Percentiles rank a stretch among this genome's conserved stretches.
phyloP scores from a whole-genome alignment of 2,113 vertebrate species.

The Junco hyemalis region DNA sequence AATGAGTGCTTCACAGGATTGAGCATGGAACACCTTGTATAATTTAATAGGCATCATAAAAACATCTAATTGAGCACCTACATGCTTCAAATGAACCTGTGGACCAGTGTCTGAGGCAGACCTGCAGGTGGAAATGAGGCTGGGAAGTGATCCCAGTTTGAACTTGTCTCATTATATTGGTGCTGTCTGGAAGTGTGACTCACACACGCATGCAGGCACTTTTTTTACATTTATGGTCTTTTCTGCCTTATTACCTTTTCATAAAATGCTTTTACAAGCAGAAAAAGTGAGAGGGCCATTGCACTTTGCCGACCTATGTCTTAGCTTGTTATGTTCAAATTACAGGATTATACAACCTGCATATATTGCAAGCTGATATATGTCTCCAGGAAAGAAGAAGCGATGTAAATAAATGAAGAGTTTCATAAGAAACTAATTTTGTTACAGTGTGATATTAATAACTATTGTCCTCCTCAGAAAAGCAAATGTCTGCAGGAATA shows the following conservation, averaged over 20 bases:
- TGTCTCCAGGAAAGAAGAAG: neutral
- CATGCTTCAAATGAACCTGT: neutral
- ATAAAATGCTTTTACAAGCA: neutral
- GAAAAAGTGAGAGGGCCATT: neutral
- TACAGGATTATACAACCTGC: neutral
- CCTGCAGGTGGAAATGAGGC: neutral
- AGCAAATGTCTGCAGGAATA: neutral
- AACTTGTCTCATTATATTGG: slow-evolving; percentile 4
- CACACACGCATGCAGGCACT: neutral
- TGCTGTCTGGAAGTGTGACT: neutral
- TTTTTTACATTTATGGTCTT: neutral
- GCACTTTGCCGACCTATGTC: neutral
- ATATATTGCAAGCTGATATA: neutral
- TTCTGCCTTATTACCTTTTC: neutral
- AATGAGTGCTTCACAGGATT: slow-evolving; percentile 26
- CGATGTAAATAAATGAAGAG: neutral
- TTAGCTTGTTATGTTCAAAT: neutral
- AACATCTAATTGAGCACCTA: slow-evolving; percentile 19
- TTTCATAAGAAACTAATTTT: neutral
- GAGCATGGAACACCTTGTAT: neutral
- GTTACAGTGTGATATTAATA: neutral
- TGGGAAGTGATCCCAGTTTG: slow-evolving; percentile 7
- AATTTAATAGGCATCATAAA: slow-evolving; percentile 36
- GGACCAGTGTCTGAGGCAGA: neutral
- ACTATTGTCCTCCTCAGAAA: neutral